phyloP scores from a whole-genome alignment of 1,140 invertebrate species.

The Araneus ventricosus region DNA sequence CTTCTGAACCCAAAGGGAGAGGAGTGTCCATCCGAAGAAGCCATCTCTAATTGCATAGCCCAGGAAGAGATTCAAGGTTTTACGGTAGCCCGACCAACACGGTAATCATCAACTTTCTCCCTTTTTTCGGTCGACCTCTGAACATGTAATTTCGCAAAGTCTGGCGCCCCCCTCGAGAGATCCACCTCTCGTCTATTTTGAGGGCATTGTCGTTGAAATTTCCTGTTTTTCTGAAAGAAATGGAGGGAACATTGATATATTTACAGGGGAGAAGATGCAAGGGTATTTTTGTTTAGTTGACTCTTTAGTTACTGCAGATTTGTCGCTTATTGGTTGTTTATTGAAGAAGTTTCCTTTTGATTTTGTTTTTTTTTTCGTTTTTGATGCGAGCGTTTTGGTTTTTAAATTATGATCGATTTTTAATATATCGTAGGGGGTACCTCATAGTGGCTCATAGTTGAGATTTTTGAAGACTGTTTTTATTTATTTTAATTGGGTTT shows the following conservation, averaged over 20 bases:
- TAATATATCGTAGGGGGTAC: no score
- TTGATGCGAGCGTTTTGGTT: no score
- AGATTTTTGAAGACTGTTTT: no score
- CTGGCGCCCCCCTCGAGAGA: neutral
- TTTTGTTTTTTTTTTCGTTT: no score
- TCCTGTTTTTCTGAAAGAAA: slow-evolving; percentile 20
- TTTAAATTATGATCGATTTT: no score
- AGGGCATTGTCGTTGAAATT: slow-evolving; percentile 25
- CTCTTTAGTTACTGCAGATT: neutral
- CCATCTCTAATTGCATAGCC: slow-evolving; percentile 43
- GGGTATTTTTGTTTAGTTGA: neutral
- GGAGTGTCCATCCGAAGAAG: neutral
- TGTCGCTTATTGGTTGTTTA: neutral
- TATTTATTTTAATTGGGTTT: no score
- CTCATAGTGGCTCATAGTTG: no score
- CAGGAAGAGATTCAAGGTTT: slow-evolving; percentile 9
- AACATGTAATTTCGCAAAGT: slow-evolving; percentile 38
- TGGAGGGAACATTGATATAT: neutral
- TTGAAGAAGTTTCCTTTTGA: no score
- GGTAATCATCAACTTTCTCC: slow-evolving; percentile 35
- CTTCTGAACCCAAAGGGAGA: neutral
- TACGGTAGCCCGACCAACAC: slow-evolving; percentile 27
- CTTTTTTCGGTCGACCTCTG: slow-evolving; percentile 30
- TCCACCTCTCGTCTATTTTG: neutral
- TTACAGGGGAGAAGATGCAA: neutral